Percentiles rank a stretch among this genome's conserved stretches.
phyloP scores from a whole-genome alignment of 2,888 invertebrate genomes.

The Schizotus pectinicornis region DNA sequence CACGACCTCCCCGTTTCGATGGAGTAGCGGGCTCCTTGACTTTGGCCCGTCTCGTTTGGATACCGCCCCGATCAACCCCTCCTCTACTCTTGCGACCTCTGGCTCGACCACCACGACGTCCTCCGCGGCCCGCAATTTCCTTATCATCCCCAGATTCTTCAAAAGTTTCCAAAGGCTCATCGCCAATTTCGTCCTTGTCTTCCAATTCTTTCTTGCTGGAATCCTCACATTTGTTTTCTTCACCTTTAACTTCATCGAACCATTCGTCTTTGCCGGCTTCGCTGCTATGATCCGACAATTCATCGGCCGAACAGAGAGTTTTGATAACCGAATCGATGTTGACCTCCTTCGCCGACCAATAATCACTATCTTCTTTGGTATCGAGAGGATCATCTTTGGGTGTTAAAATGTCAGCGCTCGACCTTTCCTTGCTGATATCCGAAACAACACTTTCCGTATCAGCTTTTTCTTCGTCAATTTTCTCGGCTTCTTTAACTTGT shows the following conservation, averaged over 20 bases:
- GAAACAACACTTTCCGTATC: slow-evolving; percentile 53
- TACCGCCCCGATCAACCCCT: slow-evolving; percentile 57
- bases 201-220: slow-evolving; percentile 16
- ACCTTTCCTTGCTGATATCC: slow-evolving; percentile 53
- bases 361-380: slow-evolving; percentile 64
- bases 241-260: slow-evolving; percentile 31
- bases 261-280: slow-evolving; percentile 51
- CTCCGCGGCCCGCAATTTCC: slow-evolving; percentile 39
- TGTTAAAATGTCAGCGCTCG: slow-evolving; percentile 49
- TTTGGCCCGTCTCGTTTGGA: slow-evolving; percentile 66
- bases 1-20: slow-evolving; percentile 55
- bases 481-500: slow-evolving; percentile 48
- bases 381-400: slow-evolving; percentile 60
- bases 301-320: slow-evolving; percentile 66
- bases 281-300: slow-evolving; percentile 55
- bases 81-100: slow-evolving; percentile 56
- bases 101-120: slow-evolving; percentile 45
- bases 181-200: slow-evolving; percentile 35
- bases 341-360: slow-evolving; percentile 80
- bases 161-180: slow-evolving; percentile 53
- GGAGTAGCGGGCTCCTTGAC: slow-evolving; percentile 50
- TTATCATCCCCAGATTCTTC: slow-evolving; percentile 37
- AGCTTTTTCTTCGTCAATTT: slow-evolving; percentile 53
- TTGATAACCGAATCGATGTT: slow-evolving; percentile 84
- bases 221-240: slow-evolving; percentile 30